These are phyloP conservation scores for Sebastes matsubarae DNA, from an alignment of 2,797 vertebrate genomes.

Conservation along the genomic window DNA sequence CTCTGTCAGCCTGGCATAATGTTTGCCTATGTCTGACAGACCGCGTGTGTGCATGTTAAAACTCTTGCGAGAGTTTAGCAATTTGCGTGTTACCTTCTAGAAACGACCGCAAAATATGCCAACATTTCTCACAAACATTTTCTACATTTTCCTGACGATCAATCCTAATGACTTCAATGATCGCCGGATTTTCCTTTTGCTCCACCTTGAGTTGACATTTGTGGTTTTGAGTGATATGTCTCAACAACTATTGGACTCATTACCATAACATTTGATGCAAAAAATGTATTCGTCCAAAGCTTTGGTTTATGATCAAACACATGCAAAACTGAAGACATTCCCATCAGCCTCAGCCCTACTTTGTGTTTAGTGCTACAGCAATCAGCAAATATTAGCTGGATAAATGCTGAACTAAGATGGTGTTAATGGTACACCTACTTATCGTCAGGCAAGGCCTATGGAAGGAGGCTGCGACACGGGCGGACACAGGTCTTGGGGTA, in stretches of 20 bases:
- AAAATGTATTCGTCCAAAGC: not conserved
- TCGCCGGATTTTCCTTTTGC: not conserved
- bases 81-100: accelerated
- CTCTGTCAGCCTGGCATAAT: too few relatives aligned
- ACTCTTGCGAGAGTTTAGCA: accelerated
- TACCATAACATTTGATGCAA: not conserved
- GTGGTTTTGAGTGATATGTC: not conserved
- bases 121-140: not conserved
- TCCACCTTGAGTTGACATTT: not conserved
- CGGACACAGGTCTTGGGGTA: too few relatives aligned
- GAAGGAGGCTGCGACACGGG: too few relatives aligned
- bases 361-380: not conserved
- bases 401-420: not conserved
- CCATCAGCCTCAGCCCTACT: too few relatives aligned
- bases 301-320: not conserved
- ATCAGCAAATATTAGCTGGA: not conserved
- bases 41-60: too few relatives aligned
- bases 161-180: not conserved
- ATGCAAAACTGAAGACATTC: not conserved
- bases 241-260: not conserved
- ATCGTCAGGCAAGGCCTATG: not conserved
- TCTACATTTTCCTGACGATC: not conserved
- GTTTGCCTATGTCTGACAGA: too few relatives aligned
- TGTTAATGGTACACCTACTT: not conserved
- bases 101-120: not conserved